phyloP scores from a whole-genome alignment of 2,113 vertebrate genomes.

The Saguinus imperator region DNA sequence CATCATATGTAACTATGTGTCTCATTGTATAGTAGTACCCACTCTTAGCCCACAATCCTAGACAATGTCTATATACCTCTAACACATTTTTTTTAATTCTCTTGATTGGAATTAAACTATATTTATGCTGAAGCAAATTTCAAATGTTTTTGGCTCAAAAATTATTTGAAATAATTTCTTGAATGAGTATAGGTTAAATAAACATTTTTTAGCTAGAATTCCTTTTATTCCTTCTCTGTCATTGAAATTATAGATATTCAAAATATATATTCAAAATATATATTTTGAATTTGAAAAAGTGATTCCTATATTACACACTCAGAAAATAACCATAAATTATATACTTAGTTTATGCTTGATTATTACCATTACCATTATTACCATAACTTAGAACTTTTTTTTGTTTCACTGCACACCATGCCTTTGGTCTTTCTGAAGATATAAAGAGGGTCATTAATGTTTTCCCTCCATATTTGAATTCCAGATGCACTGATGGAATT shows the following conservation, averaged over 20 bases:
- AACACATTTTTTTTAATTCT: not conserved
- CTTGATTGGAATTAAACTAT: not conserved
- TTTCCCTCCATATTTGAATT: constrained; percentile 32
- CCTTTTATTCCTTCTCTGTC: not conserved
- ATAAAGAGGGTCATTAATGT: not conserved
- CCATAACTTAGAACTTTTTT: constrained; percentile 30
- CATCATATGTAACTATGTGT: not conserved
- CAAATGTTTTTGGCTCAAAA: not conserved
- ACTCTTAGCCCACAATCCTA: not conserved
- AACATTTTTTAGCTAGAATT: not conserved
- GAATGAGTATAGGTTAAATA: not conserved
- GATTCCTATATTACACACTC: not conserved
- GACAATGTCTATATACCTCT: not conserved
- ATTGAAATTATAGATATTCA: not conserved
- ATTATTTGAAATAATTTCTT: not conserved
- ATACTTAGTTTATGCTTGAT: not conserved
- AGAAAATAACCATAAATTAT: not conserved
- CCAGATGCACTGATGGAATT: not conserved
- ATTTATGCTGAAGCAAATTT: not conserved
- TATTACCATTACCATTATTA: not conserved
- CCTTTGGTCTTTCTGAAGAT: constrained; percentile 10
- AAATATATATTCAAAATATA: too few relatives aligned
- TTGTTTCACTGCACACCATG: not conserved
- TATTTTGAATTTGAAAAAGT: constrained; percentile 10
- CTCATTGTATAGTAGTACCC: not conserved